phyloP scores from a whole-genome alignment of 1,140 invertebrate genomes.

The Philotrypesis tridentata region DNA sequence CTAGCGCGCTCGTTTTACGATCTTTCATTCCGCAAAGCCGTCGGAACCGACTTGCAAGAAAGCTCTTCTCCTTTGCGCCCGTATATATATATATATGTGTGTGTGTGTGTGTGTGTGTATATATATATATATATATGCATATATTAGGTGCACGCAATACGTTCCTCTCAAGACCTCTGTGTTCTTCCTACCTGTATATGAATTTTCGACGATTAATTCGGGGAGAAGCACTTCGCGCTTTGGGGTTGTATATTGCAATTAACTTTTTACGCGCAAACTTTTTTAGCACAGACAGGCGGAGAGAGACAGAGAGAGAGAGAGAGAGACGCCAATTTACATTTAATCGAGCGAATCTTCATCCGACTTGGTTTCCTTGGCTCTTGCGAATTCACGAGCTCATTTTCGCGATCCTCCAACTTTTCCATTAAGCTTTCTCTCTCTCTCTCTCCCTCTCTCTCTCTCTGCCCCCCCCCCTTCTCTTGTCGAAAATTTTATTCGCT shows the following conservation, averaged over 20 bases:
- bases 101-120: background rate
- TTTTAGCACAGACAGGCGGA: background rate
- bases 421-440: slow-evolving; percentile 5
- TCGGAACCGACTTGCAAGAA: background rate
- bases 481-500: background rate
- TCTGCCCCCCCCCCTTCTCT: too few relatives aligned
- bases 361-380: too few relatives aligned
- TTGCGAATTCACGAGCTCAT: too few relatives aligned
- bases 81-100: background rate
- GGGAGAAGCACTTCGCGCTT: too few relatives aligned
- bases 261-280: background rate
- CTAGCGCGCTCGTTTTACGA: slow-evolving; percentile 37
- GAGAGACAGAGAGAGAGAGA: too few relatives aligned
- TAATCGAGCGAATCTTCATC: too few relatives aligned
- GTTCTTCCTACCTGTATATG: background rate
- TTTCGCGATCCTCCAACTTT: background rate
- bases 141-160: background rate
- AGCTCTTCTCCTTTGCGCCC: too few relatives aligned
- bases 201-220: background rate
- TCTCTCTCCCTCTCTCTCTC: background rate
- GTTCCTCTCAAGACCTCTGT: background rate
- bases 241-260: background rate
- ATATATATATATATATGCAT: background rate
- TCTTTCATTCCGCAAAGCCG: slow-evolving; percentile 11
- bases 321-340: too few relatives aligned